Evolutionary conservation across 2,797 vertebrate species (phyloP), one percentile per base, ranked within the genome.

Genomic region (Darevskia mixta): DNA sequence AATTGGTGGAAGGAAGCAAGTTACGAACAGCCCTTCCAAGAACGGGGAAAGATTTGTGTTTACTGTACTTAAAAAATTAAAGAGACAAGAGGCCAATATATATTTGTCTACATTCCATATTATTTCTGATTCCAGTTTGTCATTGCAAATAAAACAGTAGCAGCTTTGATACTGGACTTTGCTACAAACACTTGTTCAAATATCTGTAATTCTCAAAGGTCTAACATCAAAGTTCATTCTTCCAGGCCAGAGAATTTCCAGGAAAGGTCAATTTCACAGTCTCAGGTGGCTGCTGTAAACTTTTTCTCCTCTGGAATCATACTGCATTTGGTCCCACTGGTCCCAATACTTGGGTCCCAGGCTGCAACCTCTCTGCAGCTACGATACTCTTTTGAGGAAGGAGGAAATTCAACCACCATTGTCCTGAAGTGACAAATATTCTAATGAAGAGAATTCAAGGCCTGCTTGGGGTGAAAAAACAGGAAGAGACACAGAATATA

Each of bases 71-170:
- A 76, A 11, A 81, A 83, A 80, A 79, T 0, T 91, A 73, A 79
- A 91, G 81, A 87, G 61, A 91, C 85, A 87, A 69, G 32, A 0
- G 29, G 9, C 7, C 10, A 15, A 29, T 49, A 76, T 91, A 67
- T 32, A n/a, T 13, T 90, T 88, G 79, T 93, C 86, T 94, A 86
- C 10, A 82, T 69, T 93, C 88, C 0, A 0, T 87, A 82, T 64
- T 87, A 87, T 84, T 93, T 92, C 88, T 71, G 32, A 90, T 80
- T 89, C 78, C 35, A 88, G 9, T 76, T 90, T 82, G 69, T 92
- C 81, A 90, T 61, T 79, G 92, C 41, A 93, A 94, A 92, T 0
- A 88, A 64, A 92, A 75, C 55, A 83, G 82, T 79, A 86, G 86
- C 86, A 93, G 88, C 79, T 89, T 71, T 66, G 76, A 83, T 80